Evolutionary conservation across 2,888 invertebrate genomes (phyloP).

Genomic region (Amphipoea oculea): DNA sequence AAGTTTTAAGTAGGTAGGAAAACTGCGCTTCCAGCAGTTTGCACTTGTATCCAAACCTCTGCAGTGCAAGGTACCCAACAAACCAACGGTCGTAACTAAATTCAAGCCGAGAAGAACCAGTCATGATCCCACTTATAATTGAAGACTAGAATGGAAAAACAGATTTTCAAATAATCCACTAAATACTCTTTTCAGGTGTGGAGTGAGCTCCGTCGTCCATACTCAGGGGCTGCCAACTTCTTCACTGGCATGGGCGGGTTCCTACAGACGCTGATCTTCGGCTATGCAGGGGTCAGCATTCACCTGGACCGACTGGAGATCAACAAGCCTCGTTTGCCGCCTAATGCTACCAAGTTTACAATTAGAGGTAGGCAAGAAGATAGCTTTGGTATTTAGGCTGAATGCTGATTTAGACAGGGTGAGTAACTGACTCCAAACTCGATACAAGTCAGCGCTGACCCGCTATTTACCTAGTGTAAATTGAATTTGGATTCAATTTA

Average conservation of each 20-base stretch:
- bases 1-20: neutral
- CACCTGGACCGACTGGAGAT: constrained; percentile 86
- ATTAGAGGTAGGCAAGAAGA: constrained; percentile 79
- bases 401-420: too few species aligned
- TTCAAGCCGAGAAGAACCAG: neutral
- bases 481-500: too few species aligned
- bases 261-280: constrained; percentile 90
- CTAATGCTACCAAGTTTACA: constrained; percentile 80
- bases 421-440: too few species aligned
- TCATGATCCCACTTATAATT: neutral
- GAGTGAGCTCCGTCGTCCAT: constrained; percentile 89
- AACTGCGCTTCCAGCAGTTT: too few species aligned
- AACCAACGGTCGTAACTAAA: too few species aligned
- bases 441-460: too few species aligned
- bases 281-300: constrained; percentile 90
- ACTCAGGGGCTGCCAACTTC: constrained; percentile 90
- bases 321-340: constrained; percentile 81
- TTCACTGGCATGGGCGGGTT: constrained; percentile 92
- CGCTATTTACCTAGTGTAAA: too few species aligned
- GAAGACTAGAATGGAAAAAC: neutral
- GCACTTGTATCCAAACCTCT: neutral
- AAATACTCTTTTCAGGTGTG: constrained; percentile 84
- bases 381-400: neutral
- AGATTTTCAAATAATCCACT: neutral
- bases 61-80: neutral